Conservation (phyloP, 2,113 vertebrate species). For the Columba janthina region DNA sequence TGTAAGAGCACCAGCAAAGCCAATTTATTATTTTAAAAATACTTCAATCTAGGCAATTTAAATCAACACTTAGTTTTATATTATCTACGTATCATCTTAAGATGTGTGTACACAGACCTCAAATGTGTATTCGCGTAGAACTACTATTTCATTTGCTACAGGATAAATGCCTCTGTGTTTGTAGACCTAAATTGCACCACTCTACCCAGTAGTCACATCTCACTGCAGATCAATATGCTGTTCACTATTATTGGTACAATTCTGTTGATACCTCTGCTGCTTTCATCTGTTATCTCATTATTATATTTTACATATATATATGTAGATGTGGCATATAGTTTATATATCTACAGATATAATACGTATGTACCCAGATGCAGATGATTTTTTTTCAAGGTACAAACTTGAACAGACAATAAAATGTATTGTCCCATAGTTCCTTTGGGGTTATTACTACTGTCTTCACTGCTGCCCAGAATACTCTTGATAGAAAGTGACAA, state of each 20-base stretch:
- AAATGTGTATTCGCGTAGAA: background rate
- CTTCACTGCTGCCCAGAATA: background rate
- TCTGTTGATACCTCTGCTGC: background rate
- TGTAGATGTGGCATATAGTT: background rate
- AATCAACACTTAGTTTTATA: background rate
- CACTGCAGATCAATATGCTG: background rate
- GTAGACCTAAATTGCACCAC: background rate
- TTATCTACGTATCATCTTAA: background rate
- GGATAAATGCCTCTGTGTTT: background rate
- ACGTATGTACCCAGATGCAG: fast-evolving
- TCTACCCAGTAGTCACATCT: background rate
- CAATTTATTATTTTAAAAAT: background rate
- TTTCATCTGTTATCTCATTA: background rate
- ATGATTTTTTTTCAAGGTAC: background rate
- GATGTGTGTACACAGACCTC: background rate
- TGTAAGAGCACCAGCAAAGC: background rate
- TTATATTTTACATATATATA: background rate
- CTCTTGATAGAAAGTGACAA: background rate
- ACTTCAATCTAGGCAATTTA: background rate
- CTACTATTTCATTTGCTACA: background rate
- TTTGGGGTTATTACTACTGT: background rate
- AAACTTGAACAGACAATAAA: background rate
- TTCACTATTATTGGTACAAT: background rate
- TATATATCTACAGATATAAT: background rate
- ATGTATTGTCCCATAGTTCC: background rate